Evolutionary conservation across 37 sponge, comb jelly and placozoan genomes (phyloP).

Genomic region (Agelas oroides): DNA sequence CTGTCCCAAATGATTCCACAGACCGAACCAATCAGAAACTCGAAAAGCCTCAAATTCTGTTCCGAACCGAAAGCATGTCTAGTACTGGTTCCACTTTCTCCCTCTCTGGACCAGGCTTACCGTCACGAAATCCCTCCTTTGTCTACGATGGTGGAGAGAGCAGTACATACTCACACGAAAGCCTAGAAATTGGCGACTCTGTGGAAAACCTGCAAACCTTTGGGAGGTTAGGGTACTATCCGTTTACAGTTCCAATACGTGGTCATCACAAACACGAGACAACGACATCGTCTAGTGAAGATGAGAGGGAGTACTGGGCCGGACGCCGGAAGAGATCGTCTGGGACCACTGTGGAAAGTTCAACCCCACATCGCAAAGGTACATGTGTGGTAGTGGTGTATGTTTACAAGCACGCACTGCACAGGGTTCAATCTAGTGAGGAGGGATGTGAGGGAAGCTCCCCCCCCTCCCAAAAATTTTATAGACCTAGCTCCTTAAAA

Average conservation of each 20-base stretch:
- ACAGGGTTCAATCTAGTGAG: too few species aligned
- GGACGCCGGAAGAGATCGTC: conserved; percentile 6
- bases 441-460: too few species aligned
- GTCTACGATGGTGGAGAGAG: conserved; percentile 58
- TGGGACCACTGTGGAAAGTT: neutral
- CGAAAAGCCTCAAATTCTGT: neutral
- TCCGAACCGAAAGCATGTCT: conserved; percentile 34
- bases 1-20: neutral
- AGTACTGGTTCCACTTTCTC: conserved; percentile 34
- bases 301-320: neutral
- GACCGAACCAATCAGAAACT: neutral
- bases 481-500: too few species aligned
- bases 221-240: conserved; percentile 16
- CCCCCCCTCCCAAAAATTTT: too few species aligned
- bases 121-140: conserved; percentile 33
- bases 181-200: conserved; percentile 54
- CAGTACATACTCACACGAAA: conserved; percentile 52
- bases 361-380: conserved; percentile 32
- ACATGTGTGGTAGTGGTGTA: too few species aligned
- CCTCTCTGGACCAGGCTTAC: conserved; percentile 13
- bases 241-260: conserved; percentile 9
- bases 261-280: neutral
- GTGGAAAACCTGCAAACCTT: conserved; percentile 40
- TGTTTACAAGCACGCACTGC: neutral
- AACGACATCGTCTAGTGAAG: conserved; percentile 5